Evolutionary conservation across 2,113 vertebrate genomes (phyloP).

Genomic region (Oncorhynchus kisutch): DNA sequence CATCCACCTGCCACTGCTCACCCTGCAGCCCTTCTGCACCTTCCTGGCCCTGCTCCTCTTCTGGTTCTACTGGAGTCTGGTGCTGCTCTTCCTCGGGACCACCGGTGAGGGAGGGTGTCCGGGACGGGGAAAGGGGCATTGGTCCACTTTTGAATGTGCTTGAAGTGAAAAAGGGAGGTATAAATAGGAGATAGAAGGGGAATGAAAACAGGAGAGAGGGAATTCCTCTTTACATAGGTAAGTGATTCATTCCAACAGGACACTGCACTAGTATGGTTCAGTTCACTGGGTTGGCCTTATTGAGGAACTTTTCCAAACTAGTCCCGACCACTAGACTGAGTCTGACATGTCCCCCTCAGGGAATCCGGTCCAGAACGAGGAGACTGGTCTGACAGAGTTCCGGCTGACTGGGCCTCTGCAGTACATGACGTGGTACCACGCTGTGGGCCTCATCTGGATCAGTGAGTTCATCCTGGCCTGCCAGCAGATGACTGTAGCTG

Average conservation of each 20-base stretch:
- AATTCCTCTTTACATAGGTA: no score
- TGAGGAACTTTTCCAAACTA: no score
- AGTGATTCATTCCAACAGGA: no score
- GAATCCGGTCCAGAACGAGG: slow-evolving; percentile 80
- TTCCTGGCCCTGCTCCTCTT: slow-evolving; percentile 90
- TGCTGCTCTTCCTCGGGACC: slow-evolving; percentile 93
- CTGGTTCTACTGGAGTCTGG: slow-evolving; percentile 93
- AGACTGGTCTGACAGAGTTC: slow-evolving; percentile 89
- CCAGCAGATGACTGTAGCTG: slow-evolving; percentile 98
- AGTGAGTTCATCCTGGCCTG: slow-evolving; percentile 96
- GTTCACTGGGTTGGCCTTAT: no score
- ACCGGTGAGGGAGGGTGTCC: slow-evolving; percentile 73
- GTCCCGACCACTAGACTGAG: not conserved
- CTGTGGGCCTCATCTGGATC: slow-evolving; percentile 95
- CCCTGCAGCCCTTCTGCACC: slow-evolving; percentile 95
- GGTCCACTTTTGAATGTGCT: not conserved
- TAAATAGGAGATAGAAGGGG: no score
- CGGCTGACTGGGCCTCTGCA: slow-evolving; percentile 83
- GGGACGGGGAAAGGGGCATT: not conserved
- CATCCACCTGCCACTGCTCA: slow-evolving; percentile 89
- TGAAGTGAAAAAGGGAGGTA: not conserved
- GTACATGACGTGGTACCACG: slow-evolving; percentile 96
- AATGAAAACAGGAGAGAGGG: no score
- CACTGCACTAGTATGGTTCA: no score
- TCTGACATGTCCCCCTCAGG: slow-evolving; percentile 65